Base-by-base conservation (phyloP, 53 echinoderm and acorn worm species). In the Holothuria scabra region DNA sequence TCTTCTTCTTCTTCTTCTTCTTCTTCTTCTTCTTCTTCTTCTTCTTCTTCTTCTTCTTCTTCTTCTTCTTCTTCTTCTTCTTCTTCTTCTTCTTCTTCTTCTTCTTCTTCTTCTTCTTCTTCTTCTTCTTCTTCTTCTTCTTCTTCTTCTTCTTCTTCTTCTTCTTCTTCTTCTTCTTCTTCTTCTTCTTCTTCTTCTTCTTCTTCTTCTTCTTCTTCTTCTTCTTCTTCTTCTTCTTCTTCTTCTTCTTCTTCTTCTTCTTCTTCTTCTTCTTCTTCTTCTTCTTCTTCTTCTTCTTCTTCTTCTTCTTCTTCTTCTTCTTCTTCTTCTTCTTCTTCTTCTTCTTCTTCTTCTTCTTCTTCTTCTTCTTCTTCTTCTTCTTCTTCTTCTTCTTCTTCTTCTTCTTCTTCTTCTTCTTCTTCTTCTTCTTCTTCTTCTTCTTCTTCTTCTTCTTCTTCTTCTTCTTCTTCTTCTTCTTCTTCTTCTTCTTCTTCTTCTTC, bases 21-120 rank as follows among this genome's bases (percentile, higher is more conserved):
- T 58, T 58, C 58, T 58, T 58, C 58, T 58, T 58, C 58, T 58
- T 58, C 58, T 58, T 58, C 58, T 58, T 58, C 58, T 58, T 58
- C 58, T 58, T 58, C 58, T 58, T 58, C 58, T 58, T 58, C 58
- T 58, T 58, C 58, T 58, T 58, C 58, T 58, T 58, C 58, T 58
- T 58, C 58, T 58, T 58, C 58, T 58, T 58, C 58, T 58, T 58
- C 58, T 58, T 58, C 58, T 58, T 58, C 58, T 58, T 58, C 58
- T 58, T 58, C 58, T 58, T 58, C 58, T 58, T 58, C 58, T 58
- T 58, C 58, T 58, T 58, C 58, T 58, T 58, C 58, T 58, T 58
- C 58, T 58, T 58, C 58, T 58, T 58, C 58, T 58, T 58, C 58
- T 58, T 58, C 58, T 58, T 58, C 58, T 58, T 58, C 58, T 58